Conservation (phyloP, 1,140 invertebrate species). For the Acyrthosiphon pisum region DNA sequence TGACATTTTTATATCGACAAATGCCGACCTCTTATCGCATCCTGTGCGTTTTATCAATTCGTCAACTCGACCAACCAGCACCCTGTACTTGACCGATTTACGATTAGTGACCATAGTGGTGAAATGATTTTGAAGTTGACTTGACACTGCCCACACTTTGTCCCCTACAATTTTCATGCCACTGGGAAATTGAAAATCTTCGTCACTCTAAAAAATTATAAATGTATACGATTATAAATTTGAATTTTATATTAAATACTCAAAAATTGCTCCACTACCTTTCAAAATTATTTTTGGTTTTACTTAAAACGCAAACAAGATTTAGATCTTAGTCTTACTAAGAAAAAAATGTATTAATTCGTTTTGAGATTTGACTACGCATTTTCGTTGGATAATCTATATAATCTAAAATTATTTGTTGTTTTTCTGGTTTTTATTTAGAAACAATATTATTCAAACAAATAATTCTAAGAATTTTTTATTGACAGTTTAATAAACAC, state of each 20-base stretch:
- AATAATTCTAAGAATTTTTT: too few relatives aligned
- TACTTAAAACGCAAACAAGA: too few relatives aligned
- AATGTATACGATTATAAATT: background rate
- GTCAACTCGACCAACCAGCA: conserved; percentile 57
- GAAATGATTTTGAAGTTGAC: conserved; percentile 60
- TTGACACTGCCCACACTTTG: conserved; percentile 59
- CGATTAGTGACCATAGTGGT: conserved; percentile 38
- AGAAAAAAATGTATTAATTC: too few relatives aligned
- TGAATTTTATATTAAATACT: background rate
- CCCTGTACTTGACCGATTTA: conserved; percentile 59
- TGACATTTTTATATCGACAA: background rate
- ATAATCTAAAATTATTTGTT: too few relatives aligned
- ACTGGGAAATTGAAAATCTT: conserved; percentile 60
- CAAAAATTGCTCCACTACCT: background rate
- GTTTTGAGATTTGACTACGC: too few relatives aligned
- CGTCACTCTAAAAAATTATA: conserved; percentile 59
- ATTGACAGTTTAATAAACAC: too few relatives aligned
- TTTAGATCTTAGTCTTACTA: too few relatives aligned
- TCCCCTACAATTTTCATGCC: conserved; percentile 59
- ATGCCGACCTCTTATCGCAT: conserved; percentile 59
- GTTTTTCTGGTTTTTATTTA: too few relatives aligned
- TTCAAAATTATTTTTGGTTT: background rate
- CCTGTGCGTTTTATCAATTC: conserved; percentile 57
- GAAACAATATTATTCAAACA: too few relatives aligned
- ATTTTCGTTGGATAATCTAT: too few relatives aligned